Evolutionary conservation across 92 coral and sea anemone genomes (phyloP), one percentile per base, ranked within the genome.

Genomic region (Bergia sp.): DNA sequence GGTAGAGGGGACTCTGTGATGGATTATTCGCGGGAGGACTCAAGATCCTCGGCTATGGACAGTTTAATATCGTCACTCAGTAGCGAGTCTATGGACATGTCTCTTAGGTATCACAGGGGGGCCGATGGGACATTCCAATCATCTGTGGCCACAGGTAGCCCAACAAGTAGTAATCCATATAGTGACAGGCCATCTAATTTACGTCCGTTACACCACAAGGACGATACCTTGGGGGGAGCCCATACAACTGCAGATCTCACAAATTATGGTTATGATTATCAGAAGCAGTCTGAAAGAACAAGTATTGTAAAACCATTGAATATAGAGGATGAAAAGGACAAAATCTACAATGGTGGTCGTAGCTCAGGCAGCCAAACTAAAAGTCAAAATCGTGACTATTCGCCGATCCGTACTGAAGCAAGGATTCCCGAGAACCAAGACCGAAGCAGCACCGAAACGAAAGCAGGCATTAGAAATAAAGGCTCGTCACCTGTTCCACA

Each of bases 361-460:
- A 83, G 64, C 64, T 67, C 87, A 7, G 18, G 50, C 42, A 80
- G 88, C 38, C 86, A 79, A 29, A 75, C 79, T 76, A 76, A 85
- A 65, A 87, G 86, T 3, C 93, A 87, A 37, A 90, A 79, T 20
- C 85, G 98, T 37, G 98, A 95, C 80, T 95, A 95, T 73, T 95
- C 98, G 18, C 98, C 98, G 1, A 95, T 95, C 69, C 93, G 98
- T 0, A 76, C 45, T 64, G 91, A 82, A 37, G 41, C 90, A 37
- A 85, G 81, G 73, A 37, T 61, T 53, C 72, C 55, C n/a, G 53
- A 85, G 64, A 57, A 39, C 23, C 85, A 74, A 65, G 94, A 92
- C 77, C 78, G 74, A 55, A 92, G 89, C 50, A 84, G 73, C 39
- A 83, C 88, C 12, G 91, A 91, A 75, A 53, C 86, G 1, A 88